Conservation (phyloP, 2,113 vertebrate genomes). For the Chunga burmeisteri region DNA sequence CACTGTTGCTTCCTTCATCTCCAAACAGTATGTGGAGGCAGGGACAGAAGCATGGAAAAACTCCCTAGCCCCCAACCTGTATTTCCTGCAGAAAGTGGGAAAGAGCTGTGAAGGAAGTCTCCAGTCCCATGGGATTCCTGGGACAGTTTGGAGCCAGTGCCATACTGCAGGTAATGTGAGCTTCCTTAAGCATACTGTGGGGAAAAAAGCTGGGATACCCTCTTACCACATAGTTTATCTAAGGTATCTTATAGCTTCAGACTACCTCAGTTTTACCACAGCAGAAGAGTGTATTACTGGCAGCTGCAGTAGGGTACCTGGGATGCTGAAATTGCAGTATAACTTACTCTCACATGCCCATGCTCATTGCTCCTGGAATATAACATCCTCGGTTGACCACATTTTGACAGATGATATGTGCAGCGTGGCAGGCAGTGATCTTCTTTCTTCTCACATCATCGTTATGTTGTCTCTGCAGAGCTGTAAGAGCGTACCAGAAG, state of each 20-base stretch:
- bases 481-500: background rate
- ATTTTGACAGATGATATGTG: background rate
- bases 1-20: background rate
- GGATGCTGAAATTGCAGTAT: background rate
- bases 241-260: background rate
- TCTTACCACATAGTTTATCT: background rate
- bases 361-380: background rate
- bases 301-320: background rate
- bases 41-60: background rate
- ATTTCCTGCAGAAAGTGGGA: background rate
- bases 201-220: background rate
- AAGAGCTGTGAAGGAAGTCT: background rate
- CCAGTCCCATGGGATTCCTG: background rate
- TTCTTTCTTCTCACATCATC: background rate
- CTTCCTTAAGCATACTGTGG: background rate
- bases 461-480: background rate
- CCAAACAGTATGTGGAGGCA: background rate
- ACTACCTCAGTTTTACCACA: background rate
- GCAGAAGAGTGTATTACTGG: background rate
- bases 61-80: background rate
- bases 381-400: background rate
- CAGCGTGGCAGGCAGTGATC: background rate
- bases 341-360: background rate
- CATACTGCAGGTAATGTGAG: background rate
- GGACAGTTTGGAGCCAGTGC: background rate